Percentiles rank a stretch among this genome's conserved stretches.
Evolutionary conservation across 2,113 vertebrate species (phyloP).

Genomic region (Balaeniceps rex): DNA sequence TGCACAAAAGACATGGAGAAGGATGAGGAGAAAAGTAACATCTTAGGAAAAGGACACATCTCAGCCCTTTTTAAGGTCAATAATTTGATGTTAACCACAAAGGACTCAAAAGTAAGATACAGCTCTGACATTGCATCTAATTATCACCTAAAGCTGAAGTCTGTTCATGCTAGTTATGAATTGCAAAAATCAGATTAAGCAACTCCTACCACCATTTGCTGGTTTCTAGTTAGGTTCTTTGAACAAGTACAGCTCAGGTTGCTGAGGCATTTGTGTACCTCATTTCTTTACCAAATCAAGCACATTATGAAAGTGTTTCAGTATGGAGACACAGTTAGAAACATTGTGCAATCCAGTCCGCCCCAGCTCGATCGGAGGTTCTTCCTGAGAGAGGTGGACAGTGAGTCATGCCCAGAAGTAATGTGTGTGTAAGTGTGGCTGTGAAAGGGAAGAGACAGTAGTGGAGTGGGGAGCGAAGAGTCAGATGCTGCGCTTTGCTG

Average conservation of each 20-base stretch:
- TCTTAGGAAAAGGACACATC: background rate
- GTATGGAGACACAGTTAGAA: background rate
- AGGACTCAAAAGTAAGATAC: background rate
- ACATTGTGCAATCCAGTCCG: background rate
- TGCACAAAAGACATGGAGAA: background rate
- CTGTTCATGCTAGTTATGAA: background rate
- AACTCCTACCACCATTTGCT: background rate
- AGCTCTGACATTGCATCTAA: background rate
- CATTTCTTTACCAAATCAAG: background rate
- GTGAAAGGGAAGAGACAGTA: background rate
- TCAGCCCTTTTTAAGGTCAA: background rate
- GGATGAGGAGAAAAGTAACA: background rate
- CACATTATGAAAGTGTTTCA: background rate
- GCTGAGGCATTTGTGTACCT: background rate
- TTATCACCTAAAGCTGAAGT: background rate
- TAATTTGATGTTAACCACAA: background rate
- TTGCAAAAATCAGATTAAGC: background rate
- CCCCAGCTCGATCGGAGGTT: background rate
- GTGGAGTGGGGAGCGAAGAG: accelerated
- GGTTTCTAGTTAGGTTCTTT: background rate
- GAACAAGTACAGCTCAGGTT: background rate
- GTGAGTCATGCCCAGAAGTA: background rate
- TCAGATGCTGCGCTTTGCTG: accelerated
- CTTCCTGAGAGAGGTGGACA: background rate
- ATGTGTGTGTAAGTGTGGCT: background rate